Percentiles rank a stretch among this genome's conserved stretches.
Evolutionary conservation across 2,888 invertebrate genomes (phyloP).

Genomic region (Aromia moschata): DNA sequence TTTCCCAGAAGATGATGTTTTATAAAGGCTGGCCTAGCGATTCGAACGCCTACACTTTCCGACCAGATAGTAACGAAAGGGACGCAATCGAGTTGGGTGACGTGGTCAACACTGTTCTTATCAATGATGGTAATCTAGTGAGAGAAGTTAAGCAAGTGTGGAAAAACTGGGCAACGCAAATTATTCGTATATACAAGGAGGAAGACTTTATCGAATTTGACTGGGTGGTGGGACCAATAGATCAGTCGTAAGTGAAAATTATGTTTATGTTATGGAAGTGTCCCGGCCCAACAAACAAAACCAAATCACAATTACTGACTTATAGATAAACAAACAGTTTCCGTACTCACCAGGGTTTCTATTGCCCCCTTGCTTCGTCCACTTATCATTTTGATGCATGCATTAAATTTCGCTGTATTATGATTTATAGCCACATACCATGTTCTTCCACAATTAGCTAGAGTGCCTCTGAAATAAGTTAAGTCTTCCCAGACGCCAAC

Average conservation of each 20-base stretch:
- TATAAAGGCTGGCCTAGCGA: not conserved
- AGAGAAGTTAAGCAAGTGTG: slow-evolving; percentile 73
- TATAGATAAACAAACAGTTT: too few species aligned
- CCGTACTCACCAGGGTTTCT: too few species aligned
- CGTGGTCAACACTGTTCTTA: slow-evolving; percentile 70
- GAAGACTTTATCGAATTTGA: slow-evolving; percentile 64
- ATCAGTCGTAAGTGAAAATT: slow-evolving; percentile 4
- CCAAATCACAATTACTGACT: too few species aligned
- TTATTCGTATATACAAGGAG: slow-evolving; percentile 71
- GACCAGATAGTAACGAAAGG: slow-evolving; percentile 1
- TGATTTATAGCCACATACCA: too few species aligned
- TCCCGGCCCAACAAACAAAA: too few species aligned
- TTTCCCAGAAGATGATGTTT: slow-evolving; percentile 17
- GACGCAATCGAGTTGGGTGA: slow-evolving; percentile 6
- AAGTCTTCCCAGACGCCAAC: too few species aligned
- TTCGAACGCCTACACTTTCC: slow-evolving; percentile 16
- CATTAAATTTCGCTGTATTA: too few species aligned
- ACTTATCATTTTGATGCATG: too few species aligned
- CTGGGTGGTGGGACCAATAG: slow-evolving; percentile 64
- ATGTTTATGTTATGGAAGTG: too few species aligned
- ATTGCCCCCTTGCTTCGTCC: too few species aligned
- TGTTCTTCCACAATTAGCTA: too few species aligned
- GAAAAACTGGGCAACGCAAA: slow-evolving; percentile 74
- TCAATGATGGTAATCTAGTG: slow-evolving; percentile 59
- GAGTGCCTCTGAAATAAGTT: too few species aligned